Conservation (phyloP, 2,797 vertebrate species). For the Tangara arthus region DNA sequence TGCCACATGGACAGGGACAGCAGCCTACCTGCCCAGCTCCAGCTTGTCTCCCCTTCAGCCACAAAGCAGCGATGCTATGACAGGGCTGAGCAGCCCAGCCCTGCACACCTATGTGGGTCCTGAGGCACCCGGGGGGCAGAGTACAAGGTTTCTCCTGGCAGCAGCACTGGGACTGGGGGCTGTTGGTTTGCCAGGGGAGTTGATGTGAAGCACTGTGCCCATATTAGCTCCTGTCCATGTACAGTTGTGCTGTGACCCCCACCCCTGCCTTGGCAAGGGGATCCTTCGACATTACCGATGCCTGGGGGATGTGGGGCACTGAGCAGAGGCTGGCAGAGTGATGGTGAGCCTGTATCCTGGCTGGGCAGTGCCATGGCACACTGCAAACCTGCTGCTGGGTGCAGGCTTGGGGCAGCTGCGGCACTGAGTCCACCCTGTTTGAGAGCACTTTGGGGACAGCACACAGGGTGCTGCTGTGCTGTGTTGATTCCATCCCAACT, state of each 20-base stretch:
- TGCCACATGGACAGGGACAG: background rate
- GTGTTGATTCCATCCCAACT: rapidly evolving
- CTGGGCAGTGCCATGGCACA: background rate
- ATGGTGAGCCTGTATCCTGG: background rate
- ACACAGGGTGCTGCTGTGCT: rapidly evolving
- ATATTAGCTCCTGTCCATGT: rapidly evolving
- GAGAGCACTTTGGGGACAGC: background rate
- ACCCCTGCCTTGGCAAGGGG: rapidly evolving
- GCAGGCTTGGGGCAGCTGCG: background rate
- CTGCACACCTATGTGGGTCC: background rate
- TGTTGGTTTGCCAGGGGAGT: background rate
- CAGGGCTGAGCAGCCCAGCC: background rate
- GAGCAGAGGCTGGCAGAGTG: background rate
- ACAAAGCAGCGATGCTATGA: background rate
- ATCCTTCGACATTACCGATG: rapidly evolving
- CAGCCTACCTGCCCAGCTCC: rapidly evolving
- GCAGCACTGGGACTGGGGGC: background rate
- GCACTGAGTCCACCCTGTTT: background rate
- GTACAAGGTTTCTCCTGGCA: background rate
- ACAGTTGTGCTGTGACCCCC: background rate
- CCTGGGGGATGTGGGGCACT: background rate
- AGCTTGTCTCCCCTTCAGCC: background rate
- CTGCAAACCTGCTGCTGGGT: background rate
- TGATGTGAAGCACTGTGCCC: background rate
- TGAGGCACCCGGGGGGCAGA: rapidly evolving